Conservation (phyloP, 2,888 invertebrate species). For the Ophion slaviceki region DNA sequence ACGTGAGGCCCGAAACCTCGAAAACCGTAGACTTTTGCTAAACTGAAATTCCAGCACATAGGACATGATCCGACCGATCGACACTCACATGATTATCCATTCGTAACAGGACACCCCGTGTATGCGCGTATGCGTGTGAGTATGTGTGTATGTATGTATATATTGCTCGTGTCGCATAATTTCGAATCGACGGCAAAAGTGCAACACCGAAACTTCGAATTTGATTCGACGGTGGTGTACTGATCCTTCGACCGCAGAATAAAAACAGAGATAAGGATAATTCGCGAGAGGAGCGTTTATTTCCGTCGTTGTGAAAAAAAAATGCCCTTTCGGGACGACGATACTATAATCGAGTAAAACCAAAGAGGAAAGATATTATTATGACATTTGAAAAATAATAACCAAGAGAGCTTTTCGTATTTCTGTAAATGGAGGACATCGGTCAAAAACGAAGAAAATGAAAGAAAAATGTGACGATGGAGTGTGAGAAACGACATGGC, state of each 20-base stretch:
- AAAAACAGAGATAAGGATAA: neutral
- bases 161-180: no score
- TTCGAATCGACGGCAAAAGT: no score
- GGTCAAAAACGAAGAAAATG: neutral
- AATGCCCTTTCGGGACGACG: neutral
- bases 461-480: neutral
- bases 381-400: constrained; percentile 58
- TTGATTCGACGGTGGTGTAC: neutral
- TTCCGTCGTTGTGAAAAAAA: neutral
- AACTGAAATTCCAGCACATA: no score
- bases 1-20: no score
- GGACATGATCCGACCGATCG: no score
- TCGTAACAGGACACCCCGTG: no score
- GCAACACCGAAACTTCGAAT: no score
- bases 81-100: no score
- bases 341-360: constrained; percentile 23
- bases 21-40: no score
- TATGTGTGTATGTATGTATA: no score
- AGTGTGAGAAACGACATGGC: no score
- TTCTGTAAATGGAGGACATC: neutral
- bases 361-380: constrained; percentile 28
- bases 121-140: no score
- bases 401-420: constrained; percentile 70
- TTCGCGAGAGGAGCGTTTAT: neutral
- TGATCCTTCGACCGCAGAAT: neutral